These are phyloP conservation scores for zebrafish (Danio rerio) DNA, from an alignment of 2,113 vertebrate species.

Conservation along the genomic window DNA sequence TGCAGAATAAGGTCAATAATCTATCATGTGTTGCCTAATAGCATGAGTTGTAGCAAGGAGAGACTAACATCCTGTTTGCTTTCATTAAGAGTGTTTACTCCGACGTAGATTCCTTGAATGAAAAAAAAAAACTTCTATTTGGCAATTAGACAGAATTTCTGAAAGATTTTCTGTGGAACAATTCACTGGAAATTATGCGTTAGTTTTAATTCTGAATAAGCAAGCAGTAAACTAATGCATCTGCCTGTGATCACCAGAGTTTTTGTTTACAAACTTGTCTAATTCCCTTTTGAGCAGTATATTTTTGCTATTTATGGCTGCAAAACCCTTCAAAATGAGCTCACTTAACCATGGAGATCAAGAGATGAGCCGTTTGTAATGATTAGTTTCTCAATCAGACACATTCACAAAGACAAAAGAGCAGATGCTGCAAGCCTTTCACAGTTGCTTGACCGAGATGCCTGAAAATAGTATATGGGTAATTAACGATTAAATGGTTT, in stretches of 20 bases:
- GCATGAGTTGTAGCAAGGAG: conserved; percentile 50
- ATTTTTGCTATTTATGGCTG: not conserved
- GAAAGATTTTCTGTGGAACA: not conserved
- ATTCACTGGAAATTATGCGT: not conserved
- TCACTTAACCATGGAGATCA: not conserved
- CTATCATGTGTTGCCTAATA: too few species aligned
- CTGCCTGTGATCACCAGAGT: not conserved
- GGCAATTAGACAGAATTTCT: conserved; percentile 52
- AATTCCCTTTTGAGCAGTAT: not conserved
- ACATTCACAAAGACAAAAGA: not conserved
- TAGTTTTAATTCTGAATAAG: not conserved
- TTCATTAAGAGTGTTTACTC: too few species aligned
- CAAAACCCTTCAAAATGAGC: not conserved
- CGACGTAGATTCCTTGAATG: too few species aligned
- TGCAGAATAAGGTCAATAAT: too few species aligned
- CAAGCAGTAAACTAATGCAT: not conserved
- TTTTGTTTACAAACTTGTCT: not conserved
- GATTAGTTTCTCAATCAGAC: not conserved
- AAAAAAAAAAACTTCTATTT: too few species aligned
- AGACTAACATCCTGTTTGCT: too few species aligned
- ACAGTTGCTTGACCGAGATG: not conserved
- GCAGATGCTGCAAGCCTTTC: not conserved
- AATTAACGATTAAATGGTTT: too few species aligned
- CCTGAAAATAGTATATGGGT: not conserved
- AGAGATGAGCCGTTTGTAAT: not conserved